Percentiles rank a stretch among this genome's conserved stretches.
Conservation (phyloP, 2,888 invertebrate species). For the Idaea straminata region DNA sequence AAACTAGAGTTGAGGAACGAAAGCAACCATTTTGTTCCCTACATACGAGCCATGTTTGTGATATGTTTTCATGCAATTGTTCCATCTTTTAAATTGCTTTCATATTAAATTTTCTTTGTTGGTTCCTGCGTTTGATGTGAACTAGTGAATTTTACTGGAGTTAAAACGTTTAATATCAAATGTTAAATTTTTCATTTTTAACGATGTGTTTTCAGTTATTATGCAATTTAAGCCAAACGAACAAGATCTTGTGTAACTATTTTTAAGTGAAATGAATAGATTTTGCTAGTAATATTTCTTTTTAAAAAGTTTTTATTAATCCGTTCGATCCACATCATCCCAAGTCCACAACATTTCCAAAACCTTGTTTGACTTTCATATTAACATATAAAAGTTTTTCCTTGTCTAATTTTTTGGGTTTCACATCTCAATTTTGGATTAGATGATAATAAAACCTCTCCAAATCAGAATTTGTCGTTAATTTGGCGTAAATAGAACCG, state of each 20-base stretch:
- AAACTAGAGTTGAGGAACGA: not conserved
- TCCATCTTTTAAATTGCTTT: not conserved
- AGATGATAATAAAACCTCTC: not conserved
- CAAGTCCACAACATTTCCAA: not conserved
- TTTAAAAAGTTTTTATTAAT: not conserved
- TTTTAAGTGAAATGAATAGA: not conserved
- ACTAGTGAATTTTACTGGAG: not conserved
- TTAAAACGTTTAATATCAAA: not conserved
- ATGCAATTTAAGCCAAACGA: not conserved
- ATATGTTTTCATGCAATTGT: not conserved
- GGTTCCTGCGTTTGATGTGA: not conserved
- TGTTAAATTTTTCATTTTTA: not conserved
- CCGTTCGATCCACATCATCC: not conserved
- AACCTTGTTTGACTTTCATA: not conserved
- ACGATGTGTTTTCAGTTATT: not conserved
- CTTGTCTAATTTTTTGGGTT: not conserved
- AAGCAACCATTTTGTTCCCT: conserved; percentile 2
- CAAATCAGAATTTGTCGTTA: not conserved
- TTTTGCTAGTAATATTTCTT: not conserved
- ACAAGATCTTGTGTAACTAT: not conserved
- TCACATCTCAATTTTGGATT: not conserved
- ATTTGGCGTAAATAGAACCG: not conserved
- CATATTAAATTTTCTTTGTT: not conserved
- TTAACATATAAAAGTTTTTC: not conserved
- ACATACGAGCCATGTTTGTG: conserved; percentile 2